A percentile compares a stretch with the other conserved stretches of the same genome.
phyloP scores from a whole-genome alignment of 2,797 vertebrate species.

The Sciaenops ocellatus region DNA sequence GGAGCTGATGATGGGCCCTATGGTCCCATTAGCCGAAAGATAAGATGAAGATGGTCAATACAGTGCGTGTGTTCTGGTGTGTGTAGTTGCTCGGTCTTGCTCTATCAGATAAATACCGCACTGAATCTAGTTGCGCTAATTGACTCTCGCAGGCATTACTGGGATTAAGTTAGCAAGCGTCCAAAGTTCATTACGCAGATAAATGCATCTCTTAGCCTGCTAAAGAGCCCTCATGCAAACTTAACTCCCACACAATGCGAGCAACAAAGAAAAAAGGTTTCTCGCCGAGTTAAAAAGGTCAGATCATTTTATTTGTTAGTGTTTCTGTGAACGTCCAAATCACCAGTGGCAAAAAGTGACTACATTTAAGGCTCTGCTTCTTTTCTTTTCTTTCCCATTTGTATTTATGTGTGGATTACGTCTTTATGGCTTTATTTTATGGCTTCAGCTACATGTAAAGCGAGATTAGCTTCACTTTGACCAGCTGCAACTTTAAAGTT shows the following conservation, averaged over 20 bases:
- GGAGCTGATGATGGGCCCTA: slow-evolving; percentile 78
- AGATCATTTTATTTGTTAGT: slow-evolving; percentile 45
- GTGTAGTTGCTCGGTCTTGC: slow-evolving; percentile 69
- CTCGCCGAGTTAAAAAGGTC: slow-evolving; percentile 49
- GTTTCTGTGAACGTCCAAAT: slow-evolving; percentile 11
- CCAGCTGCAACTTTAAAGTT: not conserved
- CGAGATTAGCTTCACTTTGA: not conserved
- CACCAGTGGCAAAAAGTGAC: not conserved
- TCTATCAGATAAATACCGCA: slow-evolving; percentile 85
- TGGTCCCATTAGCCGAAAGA: slow-evolving; percentile 79
- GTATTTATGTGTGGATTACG: not conserved
- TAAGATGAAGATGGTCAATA: slow-evolving; percentile 81
- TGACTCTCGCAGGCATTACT: slow-evolving; percentile 91
- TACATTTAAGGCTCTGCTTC: not conserved
- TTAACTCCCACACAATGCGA: slow-evolving; percentile 76
- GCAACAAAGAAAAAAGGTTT: slow-evolving; percentile 59
- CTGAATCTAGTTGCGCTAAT: slow-evolving; percentile 87
- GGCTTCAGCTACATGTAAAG: not conserved
- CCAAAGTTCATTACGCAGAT: slow-evolving; percentile 91
- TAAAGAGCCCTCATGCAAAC: slow-evolving; percentile 83
- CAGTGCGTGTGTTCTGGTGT: slow-evolving; percentile 59
- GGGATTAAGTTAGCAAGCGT: slow-evolving; percentile 88
- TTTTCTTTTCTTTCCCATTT: not conserved
- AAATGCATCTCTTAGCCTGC: slow-evolving; percentile 87
- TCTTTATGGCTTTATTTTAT: not conserved